A percentile compares a stretch with the other conserved stretches of the same genome.
Conservation (phyloP, 2,888 invertebrate genomes). For the Oscheius onirici region DNA sequence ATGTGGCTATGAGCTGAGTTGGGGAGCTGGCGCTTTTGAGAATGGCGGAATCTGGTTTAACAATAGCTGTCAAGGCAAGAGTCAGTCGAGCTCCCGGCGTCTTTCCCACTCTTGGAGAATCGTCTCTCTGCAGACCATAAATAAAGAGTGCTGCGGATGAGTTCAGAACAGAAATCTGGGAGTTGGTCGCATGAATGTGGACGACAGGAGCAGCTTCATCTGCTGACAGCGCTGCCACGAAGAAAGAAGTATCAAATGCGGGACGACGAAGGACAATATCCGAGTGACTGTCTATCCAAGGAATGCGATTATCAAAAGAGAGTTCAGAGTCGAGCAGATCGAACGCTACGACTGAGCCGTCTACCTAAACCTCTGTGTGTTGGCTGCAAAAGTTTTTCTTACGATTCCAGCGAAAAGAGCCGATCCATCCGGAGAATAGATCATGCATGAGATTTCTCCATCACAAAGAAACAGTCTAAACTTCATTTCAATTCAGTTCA, state of each 20-base stretch:
- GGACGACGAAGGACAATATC: conserved; percentile 28
- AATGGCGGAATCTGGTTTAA: conserved; percentile 34
- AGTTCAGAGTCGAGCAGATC: conserved; percentile 34
- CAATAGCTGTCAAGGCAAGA: conserved; percentile 31
- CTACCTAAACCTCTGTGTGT: conserved; percentile 26
- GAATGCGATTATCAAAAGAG: neutral
- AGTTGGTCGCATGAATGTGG: neutral
- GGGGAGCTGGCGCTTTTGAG: conserved; percentile 23
- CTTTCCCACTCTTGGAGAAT: neutral
- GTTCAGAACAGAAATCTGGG: conserved; percentile 12
- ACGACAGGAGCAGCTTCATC: conserved; percentile 1
- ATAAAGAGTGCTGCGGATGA: conserved; percentile 5
- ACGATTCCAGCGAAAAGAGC: conserved; percentile 28
- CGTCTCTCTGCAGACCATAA: conserved; percentile 11
- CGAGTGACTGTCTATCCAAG: conserved; percentile 22
- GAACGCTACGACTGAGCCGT: conserved; percentile 35
- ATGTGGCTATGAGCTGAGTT: conserved; percentile 25
- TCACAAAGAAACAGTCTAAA: conserved; percentile 28
- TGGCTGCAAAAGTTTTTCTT: neutral
- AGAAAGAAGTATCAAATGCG: conserved; percentile 40
- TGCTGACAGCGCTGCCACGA: conserved; percentile 6
- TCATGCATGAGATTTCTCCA: conserved; percentile 16
- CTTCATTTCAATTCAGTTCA: neutral
- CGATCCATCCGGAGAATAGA: conserved; percentile 23
- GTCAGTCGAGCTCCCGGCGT: conserved; percentile 29